Base-by-base conservation (phyloP, 1,140 invertebrate species). In the Liolophura sinensis region DNA sequence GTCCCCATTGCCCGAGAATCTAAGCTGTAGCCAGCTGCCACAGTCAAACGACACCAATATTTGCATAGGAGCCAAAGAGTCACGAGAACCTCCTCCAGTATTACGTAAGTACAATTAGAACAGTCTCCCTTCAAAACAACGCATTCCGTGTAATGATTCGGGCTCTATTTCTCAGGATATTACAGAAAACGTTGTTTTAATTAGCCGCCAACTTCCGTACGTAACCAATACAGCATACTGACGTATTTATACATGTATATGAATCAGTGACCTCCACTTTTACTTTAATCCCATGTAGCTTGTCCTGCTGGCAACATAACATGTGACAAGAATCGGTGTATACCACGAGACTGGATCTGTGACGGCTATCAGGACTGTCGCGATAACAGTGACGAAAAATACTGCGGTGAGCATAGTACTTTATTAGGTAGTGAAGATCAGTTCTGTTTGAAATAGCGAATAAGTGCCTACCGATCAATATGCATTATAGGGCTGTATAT, bases 351-450 rank as follows among this genome's bases (percentile, higher is more conserved):
- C 16, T 82, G 75, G 78, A 56, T 74, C 0, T 83, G 81, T 74
- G 80, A 82, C 61, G 75, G 73, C 52, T 78, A 77, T 59, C 69
- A 73, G 54, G 80, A 82, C 63, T 83, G 80, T 62, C 18, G 68
- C 22, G 79, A 83, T 60, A 78, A 77, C 51, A 56, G 71, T 12
- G 80, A 83, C 69, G 80, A 83, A 60, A 57, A 57, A 24, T 57
- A 72, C 66, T 80, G 77, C 66, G 72, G 75, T 78, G 62, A 27
- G 69, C 9, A 54, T 9, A 25, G 12, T n/a, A 20, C n/a, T n/a
- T 12, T 1, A 24, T 63, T 51, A 40, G 18, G 9, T 24, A 9
- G n/a, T 3, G 63, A 25, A 67, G 27, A 24, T 3, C 31, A 46
- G n/a, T 5, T 24, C 1, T 25, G 48, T 51, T 22, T 46, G 46